phyloP scores from a whole-genome alignment of 2,113 vertebrate species.

The Fukomys damarensis region DNA sequence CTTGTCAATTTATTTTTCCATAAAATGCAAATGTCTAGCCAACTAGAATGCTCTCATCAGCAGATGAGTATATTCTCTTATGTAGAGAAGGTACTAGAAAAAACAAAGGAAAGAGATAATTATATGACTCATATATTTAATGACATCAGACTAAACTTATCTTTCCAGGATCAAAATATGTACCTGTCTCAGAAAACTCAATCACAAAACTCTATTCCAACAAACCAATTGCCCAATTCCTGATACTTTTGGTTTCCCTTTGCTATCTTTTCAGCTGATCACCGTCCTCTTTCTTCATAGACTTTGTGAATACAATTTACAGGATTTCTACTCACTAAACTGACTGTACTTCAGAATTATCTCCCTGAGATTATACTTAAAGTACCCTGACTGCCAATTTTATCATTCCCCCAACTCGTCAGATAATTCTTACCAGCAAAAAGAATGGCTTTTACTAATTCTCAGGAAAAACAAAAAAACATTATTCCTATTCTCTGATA shows the following conservation, averaged over 20 bases:
- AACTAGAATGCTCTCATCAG: conserved; percentile 18
- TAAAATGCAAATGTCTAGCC: conserved; percentile 27
- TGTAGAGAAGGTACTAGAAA: background rate
- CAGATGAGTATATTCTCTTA: conserved; percentile 23
- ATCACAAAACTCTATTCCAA: background rate
- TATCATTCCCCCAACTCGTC: conserved; percentile 2
- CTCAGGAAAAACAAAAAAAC: conserved; percentile 4
- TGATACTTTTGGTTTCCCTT: background rate
- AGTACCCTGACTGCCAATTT: conserved; percentile 6
- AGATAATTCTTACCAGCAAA: conserved; percentile 37
- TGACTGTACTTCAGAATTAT: background rate
- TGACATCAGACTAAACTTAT: conserved; percentile 15
- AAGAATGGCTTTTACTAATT: conserved; percentile 27
- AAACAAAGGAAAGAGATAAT: background rate
- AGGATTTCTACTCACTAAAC: background rate
- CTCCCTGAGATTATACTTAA: conserved; percentile 34
- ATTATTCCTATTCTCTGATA: background rate
- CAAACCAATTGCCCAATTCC: background rate
- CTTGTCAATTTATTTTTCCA: conserved; percentile 24
- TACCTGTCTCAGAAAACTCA: background rate
- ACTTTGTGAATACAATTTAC: conserved; percentile 43
- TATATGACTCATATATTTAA: conserved; percentile 9
- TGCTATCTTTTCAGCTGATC: background rate
- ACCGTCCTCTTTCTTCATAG: background rate
- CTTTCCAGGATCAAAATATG: background rate